A percentile compares a stretch with the other conserved stretches of the same genome.
These are phyloP conservation scores for Triops longicaudatus DNA, from an alignment of 1,140 invertebrate genomes.

Conservation along the genomic window DNA sequence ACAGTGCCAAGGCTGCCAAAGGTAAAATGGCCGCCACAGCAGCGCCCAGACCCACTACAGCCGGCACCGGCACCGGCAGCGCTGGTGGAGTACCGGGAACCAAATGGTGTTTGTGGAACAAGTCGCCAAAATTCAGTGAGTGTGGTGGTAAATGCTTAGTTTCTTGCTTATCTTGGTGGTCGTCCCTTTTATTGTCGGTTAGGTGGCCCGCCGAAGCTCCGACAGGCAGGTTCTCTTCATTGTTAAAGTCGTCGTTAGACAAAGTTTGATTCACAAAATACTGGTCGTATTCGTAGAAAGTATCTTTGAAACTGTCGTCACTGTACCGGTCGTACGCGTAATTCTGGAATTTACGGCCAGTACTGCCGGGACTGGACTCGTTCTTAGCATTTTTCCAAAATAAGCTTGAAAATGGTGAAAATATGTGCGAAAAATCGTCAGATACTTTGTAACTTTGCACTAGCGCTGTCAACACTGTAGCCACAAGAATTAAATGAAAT, in stretches of 20 bases:
- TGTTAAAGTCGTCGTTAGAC: background rate
- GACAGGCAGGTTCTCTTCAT: background rate
- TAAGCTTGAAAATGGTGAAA: no score
- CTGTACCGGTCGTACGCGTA: no score
- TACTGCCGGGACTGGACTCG: no score
- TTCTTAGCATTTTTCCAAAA: no score
- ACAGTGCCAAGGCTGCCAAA: background rate
- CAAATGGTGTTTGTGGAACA: background rate
- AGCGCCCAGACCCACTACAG: background rate
- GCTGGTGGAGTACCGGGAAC: background rate
- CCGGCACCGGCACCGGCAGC: background rate
- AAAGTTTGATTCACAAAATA: background rate
- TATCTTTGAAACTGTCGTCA: background rate
- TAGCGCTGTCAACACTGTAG: background rate
- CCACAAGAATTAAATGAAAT: background rate
- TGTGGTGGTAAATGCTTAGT: background rate
- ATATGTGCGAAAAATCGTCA: background rate
- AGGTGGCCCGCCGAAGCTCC: background rate
- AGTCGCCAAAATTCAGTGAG: background rate
- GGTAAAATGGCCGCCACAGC: background rate
- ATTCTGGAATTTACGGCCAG: no score
- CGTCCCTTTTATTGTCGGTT: background rate
- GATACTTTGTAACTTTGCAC: background rate
- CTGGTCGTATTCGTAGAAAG: background rate
- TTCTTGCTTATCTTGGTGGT: background rate